phyloP scores from a whole-genome alignment of 2,797 vertebrate genomes.

The Peromyscus attwateri region DNA sequence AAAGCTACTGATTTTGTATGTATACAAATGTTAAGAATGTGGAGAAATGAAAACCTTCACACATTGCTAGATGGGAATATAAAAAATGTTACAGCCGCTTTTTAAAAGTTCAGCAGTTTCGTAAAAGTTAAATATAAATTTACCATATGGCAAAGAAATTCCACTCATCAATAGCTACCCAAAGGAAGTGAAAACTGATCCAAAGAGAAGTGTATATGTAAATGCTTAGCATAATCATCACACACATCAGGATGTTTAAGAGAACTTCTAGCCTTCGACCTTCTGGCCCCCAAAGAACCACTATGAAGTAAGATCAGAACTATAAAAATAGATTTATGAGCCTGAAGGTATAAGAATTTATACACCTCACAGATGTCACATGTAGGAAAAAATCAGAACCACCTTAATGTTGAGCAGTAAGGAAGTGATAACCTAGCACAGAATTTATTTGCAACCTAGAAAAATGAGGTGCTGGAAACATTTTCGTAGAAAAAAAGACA shows the following conservation, averaged over 20 bases:
- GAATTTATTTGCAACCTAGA: background rate
- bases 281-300: background rate
- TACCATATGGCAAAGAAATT: background rate
- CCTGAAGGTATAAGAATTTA: background rate
- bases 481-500: background rate
- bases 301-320: background rate
- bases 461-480: background rate
- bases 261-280: background rate
- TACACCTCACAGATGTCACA: background rate
- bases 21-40: background rate
- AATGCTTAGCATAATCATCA: background rate
- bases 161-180: background rate
- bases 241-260: background rate
- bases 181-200: background rate
- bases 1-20: background rate
- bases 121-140: background rate
- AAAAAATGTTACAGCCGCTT: background rate
- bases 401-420: background rate
- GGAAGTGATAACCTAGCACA: background rate
- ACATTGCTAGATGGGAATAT: background rate
- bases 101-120: background rate
- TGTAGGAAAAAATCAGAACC: background rate
- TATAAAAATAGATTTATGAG: background rate
- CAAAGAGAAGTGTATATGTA: background rate
- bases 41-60: background rate